Percentiles rank a stretch among this genome's conserved stretches.
phyloP scores from a whole-genome alignment of 2,113 vertebrate genomes.

The Pachypanchax playfairii region DNA sequence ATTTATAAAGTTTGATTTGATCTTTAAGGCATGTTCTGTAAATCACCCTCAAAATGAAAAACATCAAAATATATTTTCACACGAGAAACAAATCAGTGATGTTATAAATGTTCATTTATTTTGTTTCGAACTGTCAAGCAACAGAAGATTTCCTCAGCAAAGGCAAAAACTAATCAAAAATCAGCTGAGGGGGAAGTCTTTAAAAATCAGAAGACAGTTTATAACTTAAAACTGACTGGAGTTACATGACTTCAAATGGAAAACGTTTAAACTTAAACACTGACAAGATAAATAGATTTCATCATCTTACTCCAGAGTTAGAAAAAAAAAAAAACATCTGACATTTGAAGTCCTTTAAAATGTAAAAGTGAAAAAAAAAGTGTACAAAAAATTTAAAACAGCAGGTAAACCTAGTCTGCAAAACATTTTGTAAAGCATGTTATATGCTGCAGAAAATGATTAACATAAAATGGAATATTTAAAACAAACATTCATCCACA shows the following conservation, averaged over 20 bases:
- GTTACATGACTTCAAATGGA: constrained; percentile 15
- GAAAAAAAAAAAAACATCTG: constrained; percentile 46
- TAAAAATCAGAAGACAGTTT: constrained; percentile 3
- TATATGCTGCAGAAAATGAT: constrained; percentile 47
- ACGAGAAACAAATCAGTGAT: neutral
- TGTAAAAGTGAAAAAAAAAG: constrained; percentile 38
- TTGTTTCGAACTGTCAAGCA: constrained; percentile 45
- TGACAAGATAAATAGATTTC: constrained; percentile 46
- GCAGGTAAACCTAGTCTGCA: constrained; percentile 49
- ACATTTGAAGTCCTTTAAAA: constrained; percentile 68
- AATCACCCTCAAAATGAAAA: too few species aligned
- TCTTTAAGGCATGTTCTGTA: too few species aligned
- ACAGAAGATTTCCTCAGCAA: constrained; percentile 40
- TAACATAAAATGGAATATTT: constrained; percentile 62
- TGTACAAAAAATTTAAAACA: constrained; percentile 53
- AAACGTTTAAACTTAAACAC: constrained; percentile 34
- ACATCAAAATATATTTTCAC: too few species aligned
- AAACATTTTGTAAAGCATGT: constrained; percentile 44
- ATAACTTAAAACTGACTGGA: constrained; percentile 35
- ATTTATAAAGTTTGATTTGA: too few species aligned
- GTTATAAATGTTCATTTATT: constrained; percentile 68
- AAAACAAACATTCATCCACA: constrained; percentile 62
- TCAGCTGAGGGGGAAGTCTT: constrained; percentile 13
- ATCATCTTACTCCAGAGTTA: constrained; percentile 38
- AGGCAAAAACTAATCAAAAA: constrained; percentile 21